phyloP scores from a whole-genome alignment of 92 coral and sea anemone genomes.

The Epizoanthus stellaris region DNA sequence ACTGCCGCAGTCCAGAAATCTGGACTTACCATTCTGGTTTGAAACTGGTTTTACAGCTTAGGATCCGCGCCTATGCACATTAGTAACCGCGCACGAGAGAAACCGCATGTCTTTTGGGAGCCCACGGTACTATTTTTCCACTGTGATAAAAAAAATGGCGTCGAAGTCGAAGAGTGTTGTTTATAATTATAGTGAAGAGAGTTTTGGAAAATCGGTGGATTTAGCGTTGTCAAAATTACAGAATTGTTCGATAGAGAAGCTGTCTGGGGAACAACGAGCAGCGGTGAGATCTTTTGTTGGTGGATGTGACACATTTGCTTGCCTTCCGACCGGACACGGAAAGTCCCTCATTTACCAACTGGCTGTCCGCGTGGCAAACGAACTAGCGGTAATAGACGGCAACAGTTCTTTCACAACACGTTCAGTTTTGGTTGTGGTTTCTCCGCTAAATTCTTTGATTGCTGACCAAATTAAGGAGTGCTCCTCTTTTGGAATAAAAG shows the following conservation, averaged over 20 bases:
- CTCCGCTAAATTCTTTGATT: constrained; percentile 5
- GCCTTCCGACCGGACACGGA: constrained; percentile 8
- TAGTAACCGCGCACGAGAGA: neutral
- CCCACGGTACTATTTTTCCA: constrained; percentile 1
- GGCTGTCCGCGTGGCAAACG: neutral
- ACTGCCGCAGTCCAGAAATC: no score
- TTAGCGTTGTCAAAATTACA: constrained; percentile 22
- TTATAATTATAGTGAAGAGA: neutral
- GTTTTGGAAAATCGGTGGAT: neutral
- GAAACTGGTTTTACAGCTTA: no score
- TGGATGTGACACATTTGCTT: constrained; percentile 9
- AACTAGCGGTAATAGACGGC: constrained; percentile 6
- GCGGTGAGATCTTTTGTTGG: neutral
- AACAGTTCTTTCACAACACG: constrained; percentile 14
- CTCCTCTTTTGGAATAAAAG: constrained; percentile 8
- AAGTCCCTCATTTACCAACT: constrained; percentile 12
- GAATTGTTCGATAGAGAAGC: constrained; percentile 24
- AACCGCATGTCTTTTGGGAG: constrained; percentile 8
- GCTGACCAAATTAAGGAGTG: constrained; percentile 8
- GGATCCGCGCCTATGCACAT: no score
- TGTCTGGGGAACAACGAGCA: neutral
- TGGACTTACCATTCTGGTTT: no score
- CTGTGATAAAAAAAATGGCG: neutral
- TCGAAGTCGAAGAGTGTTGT: no score
- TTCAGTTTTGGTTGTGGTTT: constrained; percentile 19